Evolutionary conservation across 37 sponge, comb jelly and placozoan species (phyloP).

Genomic region (Lycopodina hypogea): DNA sequence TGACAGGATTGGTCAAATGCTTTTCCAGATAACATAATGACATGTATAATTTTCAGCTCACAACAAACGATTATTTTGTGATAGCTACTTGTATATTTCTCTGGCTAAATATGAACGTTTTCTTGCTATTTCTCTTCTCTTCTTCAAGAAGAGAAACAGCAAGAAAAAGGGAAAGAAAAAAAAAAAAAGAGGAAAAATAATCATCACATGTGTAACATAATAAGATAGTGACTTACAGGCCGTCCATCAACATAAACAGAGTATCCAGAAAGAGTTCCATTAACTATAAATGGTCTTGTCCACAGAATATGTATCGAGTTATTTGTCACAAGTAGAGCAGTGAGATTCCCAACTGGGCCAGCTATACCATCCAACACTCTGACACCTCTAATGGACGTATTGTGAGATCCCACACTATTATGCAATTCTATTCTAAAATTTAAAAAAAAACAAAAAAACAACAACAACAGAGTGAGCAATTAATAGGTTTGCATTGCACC

Average conservation of each 20-base stretch:
- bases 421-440: background rate
- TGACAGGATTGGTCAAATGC: no score
- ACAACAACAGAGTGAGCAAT: background rate
- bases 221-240: background rate
- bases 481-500: background rate
- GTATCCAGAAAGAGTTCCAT: constrained; percentile 16
- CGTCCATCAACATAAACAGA: background rate
- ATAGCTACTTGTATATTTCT: no score
- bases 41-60: no score
- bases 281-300: background rate
- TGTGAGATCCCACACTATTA: background rate
- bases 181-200: no score
- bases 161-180: no score
- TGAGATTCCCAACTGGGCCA: background rate
- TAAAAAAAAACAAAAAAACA: background rate
- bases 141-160: no score
- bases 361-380: background rate
- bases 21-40: no score
- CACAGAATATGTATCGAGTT: background rate
- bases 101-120: no score
- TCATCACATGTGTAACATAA: no score
- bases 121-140: no score
- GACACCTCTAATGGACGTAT: background rate
- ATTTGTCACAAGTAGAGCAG: background rate
- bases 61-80: no score